A percentile compares a stretch with the other conserved stretches of the same genome.
Evolutionary conservation across 2,888 invertebrate species (phyloP).

Genomic region (Hirtodrosophila confusa): DNA sequence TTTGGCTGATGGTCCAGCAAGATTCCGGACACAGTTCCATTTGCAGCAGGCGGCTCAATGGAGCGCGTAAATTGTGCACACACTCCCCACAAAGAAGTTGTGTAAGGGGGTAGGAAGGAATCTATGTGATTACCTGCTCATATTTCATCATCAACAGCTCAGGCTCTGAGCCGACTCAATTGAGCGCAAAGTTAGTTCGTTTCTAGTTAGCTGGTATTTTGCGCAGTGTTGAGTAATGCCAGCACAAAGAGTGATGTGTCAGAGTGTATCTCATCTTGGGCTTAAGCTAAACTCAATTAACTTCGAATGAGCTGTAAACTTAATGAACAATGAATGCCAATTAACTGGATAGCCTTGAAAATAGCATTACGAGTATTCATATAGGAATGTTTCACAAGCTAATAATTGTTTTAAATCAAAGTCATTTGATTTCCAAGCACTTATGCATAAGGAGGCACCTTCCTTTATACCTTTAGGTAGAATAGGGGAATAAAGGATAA

Average conservation of each 20-base stretch:
- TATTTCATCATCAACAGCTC: constrained; percentile 38
- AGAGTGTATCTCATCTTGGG: constrained; percentile 12
- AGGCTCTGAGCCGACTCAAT: constrained; percentile 2
- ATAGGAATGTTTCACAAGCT: too few species aligned
- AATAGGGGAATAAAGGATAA: too few species aligned
- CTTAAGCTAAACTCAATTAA: constrained; percentile 47
- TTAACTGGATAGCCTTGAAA: constrained; percentile 15
- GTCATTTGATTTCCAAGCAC: too few species aligned
- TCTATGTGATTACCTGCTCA: constrained; percentile 11
- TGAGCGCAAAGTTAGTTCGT: constrained; percentile 16
- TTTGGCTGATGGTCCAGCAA: constrained; percentile 26
- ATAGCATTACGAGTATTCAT: too few species aligned
- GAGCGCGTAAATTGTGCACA: constrained; percentile 50
- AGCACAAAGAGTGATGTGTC: neutral
- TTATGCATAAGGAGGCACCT: too few species aligned
- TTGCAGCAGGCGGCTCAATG: constrained; percentile 28
- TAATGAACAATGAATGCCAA: constrained; percentile 28
- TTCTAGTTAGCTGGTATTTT: constrained; percentile 4
- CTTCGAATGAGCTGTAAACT: constrained; percentile 45
- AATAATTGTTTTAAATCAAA: too few species aligned
- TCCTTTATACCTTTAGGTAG: too few species aligned
- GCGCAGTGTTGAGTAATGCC: too few species aligned
- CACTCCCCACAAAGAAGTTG: neutral
- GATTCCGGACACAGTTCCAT: constrained; percentile 14
- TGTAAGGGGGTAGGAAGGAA: neutral